Conservation (phyloP, 2,113 vertebrate species). For the Narcine bancroftii region DNA sequence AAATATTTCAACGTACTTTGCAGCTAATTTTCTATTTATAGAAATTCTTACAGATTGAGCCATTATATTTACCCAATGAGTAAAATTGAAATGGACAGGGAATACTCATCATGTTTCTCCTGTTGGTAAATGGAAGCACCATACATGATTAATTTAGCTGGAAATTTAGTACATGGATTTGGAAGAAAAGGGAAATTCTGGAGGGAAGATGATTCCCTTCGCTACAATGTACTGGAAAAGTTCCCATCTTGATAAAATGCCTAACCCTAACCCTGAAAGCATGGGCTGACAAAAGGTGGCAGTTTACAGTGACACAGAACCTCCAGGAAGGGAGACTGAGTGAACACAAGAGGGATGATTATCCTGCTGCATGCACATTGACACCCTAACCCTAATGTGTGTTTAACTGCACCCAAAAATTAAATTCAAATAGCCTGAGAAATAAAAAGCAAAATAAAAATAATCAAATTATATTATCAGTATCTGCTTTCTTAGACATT, state of each 20-base stretch:
- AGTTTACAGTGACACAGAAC: no score
- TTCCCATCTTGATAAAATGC: no score
- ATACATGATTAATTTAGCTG: background rate
- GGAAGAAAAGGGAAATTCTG: background rate
- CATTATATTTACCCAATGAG: background rate
- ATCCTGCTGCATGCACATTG: no score
- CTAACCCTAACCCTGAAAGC: no score
- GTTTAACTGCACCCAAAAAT: background rate
- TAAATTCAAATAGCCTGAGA: background rate
- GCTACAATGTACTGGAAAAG: background rate
- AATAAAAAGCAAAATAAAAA: background rate
- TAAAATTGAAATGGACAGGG: background rate
- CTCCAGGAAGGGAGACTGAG: no score
- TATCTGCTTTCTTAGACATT: background rate
- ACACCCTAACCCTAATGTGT: no score
- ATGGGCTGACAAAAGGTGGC: no score
- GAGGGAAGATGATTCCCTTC: background rate
- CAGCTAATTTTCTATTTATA: background rate
- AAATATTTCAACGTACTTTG: background rate
- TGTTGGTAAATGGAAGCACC: background rate
- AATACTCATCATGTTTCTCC: background rate
- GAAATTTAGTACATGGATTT: background rate
- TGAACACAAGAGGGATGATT: no score
- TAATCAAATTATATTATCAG: background rate
- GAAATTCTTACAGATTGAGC: background rate